Base-by-base conservation (phyloP, 2,113 vertebrate species). In the Odontophorus gujanensis region DNA sequence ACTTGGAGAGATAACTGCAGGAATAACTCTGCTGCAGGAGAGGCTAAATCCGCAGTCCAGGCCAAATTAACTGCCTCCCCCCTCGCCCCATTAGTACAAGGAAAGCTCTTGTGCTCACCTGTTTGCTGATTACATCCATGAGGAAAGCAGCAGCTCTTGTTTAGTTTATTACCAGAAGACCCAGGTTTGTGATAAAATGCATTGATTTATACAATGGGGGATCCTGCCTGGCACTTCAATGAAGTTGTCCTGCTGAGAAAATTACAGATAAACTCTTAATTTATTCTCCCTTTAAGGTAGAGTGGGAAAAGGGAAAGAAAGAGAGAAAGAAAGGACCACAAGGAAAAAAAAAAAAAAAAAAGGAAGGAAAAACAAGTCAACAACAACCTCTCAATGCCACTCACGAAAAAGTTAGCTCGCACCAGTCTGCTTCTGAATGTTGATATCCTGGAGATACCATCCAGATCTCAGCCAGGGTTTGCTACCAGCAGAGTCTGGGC, bases 191-290 rank as follows among this genome's bases (percentile, higher is more conserved):
- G 97, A 97, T 98, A 94, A 96, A 97, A 92, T 1, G 40, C 95
- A 98, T 90, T 95, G 97, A 98, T 97, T 97, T 94, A 89, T 95
- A 97, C 96, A 98, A 97, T 97, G 69, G 87, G 91, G 92, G 91
- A 96, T 96, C 94, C 93, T 94, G 95, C 95, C 87, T 97, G 95
- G 69, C 94, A 93, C 91, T 97, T 97, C 93, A 96, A 86, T 82
- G 93, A 89, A 48, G 59, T 18, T 51, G 82, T 90, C 97, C 91
- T 93, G 88, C 96, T 72, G 93, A 96, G 97, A 94, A 97, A 97
- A 97, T 96, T 95, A 92, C 92, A 94, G 97, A 96, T 96, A 96
- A 97, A 96, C 89, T 96, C 93, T 94, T 96, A 95, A 95, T 94
- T 96, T 96, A 96, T 95, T 94, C 93, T 92, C 78, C 22, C 66